phyloP scores from a whole-genome alignment of 2,797 vertebrate genomes.

The Myripristis murdjan region DNA sequence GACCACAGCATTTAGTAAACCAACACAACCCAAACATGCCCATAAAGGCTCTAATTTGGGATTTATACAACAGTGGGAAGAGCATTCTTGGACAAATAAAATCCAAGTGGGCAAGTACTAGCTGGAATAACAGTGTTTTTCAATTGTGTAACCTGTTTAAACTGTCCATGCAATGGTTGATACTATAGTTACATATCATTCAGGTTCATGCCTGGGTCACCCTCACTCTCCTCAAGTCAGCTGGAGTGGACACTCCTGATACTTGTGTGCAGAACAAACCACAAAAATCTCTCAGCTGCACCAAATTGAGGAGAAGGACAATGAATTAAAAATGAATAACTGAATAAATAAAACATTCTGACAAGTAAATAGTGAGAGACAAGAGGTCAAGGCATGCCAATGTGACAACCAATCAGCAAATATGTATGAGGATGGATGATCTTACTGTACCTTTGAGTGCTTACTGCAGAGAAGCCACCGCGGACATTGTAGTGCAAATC shows the following conservation, averaged over 20 bases:
- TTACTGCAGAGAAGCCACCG: conserved; percentile 84
- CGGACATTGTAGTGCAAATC: conserved; percentile 84
- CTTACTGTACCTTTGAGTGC: conserved; percentile 82
- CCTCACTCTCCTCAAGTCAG: conserved; percentile 14
- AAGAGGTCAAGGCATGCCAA: not conserved
- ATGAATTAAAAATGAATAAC: not conserved
- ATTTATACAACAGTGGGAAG: conserved; percentile 13
- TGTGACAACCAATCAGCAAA: conserved; percentile 12
- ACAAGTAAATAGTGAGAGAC: not conserved
- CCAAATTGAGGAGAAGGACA: conserved; percentile 11
- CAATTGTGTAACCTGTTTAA: conserved; percentile 33
- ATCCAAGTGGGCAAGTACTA: not conserved
- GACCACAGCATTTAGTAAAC: conserved; percentile 20
- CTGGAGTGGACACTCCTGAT: conserved; percentile 14
- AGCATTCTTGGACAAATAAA: conserved; percentile 10
- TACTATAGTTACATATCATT: conserved; percentile 13
- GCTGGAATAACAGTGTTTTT: not conserved
- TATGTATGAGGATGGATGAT: not conserved
- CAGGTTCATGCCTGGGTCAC: conserved; percentile 26
- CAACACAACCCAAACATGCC: conserved; percentile 4
- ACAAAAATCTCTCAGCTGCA: not conserved
- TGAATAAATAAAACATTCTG: not conserved
- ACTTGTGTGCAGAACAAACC: not conserved
- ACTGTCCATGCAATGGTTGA: not conserved
- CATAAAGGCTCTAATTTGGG: conserved; percentile 21